A percentile compares a stretch with the other conserved stretches of the same genome.
Conservation (phyloP, 2,113 vertebrate species). For the Ammodytes marinus region DNA sequence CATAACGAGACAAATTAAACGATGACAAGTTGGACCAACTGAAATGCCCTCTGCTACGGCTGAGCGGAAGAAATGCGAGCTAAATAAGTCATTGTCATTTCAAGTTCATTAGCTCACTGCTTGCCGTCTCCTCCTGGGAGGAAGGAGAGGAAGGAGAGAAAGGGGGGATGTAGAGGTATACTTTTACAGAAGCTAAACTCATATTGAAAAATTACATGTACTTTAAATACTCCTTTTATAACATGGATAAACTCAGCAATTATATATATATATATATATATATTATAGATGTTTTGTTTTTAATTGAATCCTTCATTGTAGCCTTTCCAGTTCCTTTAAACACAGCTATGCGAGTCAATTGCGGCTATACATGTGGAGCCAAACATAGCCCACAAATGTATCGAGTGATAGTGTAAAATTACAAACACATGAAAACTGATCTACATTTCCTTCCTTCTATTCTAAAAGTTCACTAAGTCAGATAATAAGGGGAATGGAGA, state of each 20-base stretch:
- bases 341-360: not conserved
- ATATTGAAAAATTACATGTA: not conserved
- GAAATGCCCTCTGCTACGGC: conserved; percentile 42
- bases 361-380: not conserved
- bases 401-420: not conserved
- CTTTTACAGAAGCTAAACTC: conserved; percentile 10
- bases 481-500: no score
- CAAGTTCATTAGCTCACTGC: conserved; percentile 65
- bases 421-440: not conserved
- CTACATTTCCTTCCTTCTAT: not conserved
- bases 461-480: not conserved
- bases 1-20: conserved; percentile 51
- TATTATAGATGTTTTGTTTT: not conserved
- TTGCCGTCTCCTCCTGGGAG: conserved; percentile 32
- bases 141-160: conserved; percentile 13
- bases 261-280: no score
- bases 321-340: not conserved
- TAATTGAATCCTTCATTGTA: not conserved
- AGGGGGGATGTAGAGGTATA: conserved; percentile 9
- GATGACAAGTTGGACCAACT: conserved; percentile 40
- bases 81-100: conserved; percentile 74
- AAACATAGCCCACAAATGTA: not conserved
- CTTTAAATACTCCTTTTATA: not conserved
- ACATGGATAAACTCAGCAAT: not conserved
- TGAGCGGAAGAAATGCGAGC: conserved; percentile 50